phyloP scores from a whole-genome alignment of 2,797 vertebrate genomes.

The Yasuhikotakia modesta region DNA sequence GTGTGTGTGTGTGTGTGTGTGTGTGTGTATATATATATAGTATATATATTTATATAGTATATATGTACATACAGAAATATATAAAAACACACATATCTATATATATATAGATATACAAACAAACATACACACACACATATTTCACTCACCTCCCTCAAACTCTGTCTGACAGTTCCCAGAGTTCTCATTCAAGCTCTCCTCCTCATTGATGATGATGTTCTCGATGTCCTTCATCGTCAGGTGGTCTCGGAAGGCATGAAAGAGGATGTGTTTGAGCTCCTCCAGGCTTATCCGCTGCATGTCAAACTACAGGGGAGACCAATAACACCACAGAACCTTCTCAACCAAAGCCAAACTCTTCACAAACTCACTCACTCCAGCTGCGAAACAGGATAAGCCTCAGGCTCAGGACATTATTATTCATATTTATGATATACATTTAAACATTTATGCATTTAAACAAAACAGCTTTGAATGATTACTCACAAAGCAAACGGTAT shows the following conservation, averaged over 20 bases:
- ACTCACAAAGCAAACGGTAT: too few species aligned
- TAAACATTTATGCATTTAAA: background rate
- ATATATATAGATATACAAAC: too few species aligned
- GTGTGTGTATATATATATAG: too few species aligned
- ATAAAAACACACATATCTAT: too few species aligned
- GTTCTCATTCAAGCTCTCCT: slow-evolving; percentile 96
- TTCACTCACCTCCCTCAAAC: slow-evolving; percentile 91
- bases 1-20: too few species aligned
- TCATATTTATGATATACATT: background rate
- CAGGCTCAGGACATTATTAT: background rate
- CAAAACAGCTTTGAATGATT: too few species aligned
- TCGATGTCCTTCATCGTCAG: slow-evolving; percentile 99
- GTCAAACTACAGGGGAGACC: slow-evolving; percentile 84
- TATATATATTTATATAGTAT: too few species aligned
- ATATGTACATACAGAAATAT: too few species aligned
- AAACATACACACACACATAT: too few species aligned
- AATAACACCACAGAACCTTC: slow-evolving; percentile 21
- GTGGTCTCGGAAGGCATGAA: slow-evolving; percentile 97
- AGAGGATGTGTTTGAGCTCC: slow-evolving; percentile 97
- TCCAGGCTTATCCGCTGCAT: slow-evolving; percentile 98
- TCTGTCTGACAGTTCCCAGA: slow-evolving; percentile 94
- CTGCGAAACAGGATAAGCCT: background rate
- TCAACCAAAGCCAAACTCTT: slow-evolving; percentile 8
- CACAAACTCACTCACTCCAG: background rate
- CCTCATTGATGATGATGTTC: slow-evolving; percentile 98